phyloP scores from a whole-genome alignment of 2,797 vertebrate species.

The Simalia tracyae region DNA sequence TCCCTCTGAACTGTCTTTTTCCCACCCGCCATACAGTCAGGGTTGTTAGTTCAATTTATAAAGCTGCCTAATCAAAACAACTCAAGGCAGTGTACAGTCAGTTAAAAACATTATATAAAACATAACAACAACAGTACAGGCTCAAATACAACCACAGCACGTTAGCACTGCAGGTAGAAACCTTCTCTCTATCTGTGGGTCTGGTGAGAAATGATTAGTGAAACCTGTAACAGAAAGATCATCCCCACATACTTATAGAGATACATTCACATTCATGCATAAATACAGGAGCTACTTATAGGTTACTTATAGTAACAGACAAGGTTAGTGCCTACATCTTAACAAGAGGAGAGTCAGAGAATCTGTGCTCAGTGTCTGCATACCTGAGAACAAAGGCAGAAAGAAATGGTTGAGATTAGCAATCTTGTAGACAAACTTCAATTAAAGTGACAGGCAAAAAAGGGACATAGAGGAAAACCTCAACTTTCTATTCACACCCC shows the following conservation, averaged over 20 bases:
- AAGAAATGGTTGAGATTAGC: too few species aligned
- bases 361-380: background rate
- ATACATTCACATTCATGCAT: background rate
- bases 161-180: background rate
- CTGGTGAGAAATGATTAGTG: background rate
- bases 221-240: background rate
- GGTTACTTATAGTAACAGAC: background rate
- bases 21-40: background rate
- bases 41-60: background rate
- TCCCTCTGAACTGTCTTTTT: background rate
- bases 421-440: too few species aligned
- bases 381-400: background rate
- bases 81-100: background rate
- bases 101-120: background rate
- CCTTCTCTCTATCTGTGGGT: background rate
- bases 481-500: too few species aligned
- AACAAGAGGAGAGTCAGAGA: background rate
- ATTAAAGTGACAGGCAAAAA: too few species aligned
- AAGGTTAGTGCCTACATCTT: background rate
- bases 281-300: background rate
- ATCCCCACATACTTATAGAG: background rate
- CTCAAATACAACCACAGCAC: background rate
- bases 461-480: too few species aligned
- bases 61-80: background rate
- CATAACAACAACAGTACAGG: background rate